A percentile compares a stretch with the other conserved stretches of the same genome.
Evolutionary conservation across 2,888 invertebrate species (phyloP).

Genomic region (Campoplex capitator): DNA sequence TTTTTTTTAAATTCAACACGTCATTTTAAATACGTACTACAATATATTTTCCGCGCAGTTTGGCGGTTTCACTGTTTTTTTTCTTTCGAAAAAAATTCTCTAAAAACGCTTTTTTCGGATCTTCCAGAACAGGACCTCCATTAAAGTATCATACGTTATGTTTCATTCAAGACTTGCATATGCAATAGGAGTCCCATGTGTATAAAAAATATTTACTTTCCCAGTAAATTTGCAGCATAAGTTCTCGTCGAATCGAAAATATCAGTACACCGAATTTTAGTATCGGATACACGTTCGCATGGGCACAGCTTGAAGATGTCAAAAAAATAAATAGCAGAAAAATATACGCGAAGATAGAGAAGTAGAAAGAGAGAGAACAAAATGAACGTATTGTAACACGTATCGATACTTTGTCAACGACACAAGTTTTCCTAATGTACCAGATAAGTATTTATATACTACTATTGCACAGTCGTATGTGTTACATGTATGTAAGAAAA

Average conservation of each 20-base stretch:
- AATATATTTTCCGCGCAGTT: no score
- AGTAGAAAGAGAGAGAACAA: conserved; percentile 15
- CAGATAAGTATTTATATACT: conserved; percentile 65
- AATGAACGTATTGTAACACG: conserved; percentile 53
- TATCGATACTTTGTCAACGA: conserved; percentile 67
- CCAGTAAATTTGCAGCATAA: not conserved
- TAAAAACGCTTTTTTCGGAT: no score
- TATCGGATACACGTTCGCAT: conserved; percentile 50
- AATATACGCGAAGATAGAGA: conserved; percentile 7
- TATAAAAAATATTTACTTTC: not conserved
- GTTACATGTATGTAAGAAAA: not conserved
- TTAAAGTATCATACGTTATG: not conserved
- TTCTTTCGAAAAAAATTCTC: no score
- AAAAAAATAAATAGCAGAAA: conserved; percentile 13
- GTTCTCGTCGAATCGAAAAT: conserved; percentile 4
- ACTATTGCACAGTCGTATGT: conserved; percentile 2
- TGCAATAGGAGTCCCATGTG: not conserved
- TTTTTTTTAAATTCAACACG: no score
- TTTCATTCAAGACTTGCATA: not conserved
- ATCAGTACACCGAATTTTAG: conserved; percentile 13
- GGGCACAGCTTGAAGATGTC: conserved; percentile 34
- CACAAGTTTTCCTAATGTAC: conserved; percentile 54
- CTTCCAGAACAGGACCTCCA: no score
- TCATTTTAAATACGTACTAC: no score
- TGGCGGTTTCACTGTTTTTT: no score